phyloP scores from a whole-genome alignment of 2,113 vertebrate genomes.

The Tamias sibiricus region DNA sequence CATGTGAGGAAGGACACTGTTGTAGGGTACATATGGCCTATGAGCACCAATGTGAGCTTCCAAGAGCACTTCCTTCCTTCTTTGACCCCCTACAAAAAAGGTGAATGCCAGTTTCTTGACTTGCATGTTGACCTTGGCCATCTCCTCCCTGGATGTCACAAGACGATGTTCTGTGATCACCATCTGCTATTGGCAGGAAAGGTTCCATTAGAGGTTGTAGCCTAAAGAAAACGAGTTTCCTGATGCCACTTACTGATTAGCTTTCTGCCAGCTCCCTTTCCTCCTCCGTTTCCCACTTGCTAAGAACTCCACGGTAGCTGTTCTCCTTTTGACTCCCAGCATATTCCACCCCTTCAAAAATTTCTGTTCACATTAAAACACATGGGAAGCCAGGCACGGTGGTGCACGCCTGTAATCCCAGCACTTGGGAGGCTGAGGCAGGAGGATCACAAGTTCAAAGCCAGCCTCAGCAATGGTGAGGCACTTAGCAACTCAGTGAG shows the following conservation, averaged over 20 bases:
- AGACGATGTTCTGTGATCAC: neutral
- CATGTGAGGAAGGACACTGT: fast-evolving
- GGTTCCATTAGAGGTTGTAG: neutral
- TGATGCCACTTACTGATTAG: too few species aligned
- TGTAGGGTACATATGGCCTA: neutral
- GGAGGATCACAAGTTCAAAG: too few species aligned
- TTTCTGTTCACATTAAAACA: neutral
- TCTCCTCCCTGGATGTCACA: neutral
- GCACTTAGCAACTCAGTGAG: too few species aligned
- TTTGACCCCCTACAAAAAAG: neutral
- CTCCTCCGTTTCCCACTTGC: neutral
- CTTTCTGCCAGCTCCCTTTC: neutral
- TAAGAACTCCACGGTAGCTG: neutral
- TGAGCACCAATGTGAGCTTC: neutral
- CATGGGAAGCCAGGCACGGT: too few species aligned
- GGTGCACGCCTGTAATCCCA: too few species aligned
- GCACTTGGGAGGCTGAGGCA: too few species aligned
- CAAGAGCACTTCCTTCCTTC: neutral
- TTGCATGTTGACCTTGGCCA: neutral
- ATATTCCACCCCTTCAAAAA: neutral
- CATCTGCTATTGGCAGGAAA: neutral
- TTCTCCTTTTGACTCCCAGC: neutral
- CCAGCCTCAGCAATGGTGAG: too few species aligned
- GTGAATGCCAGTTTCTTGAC: neutral
- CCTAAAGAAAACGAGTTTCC: neutral